phyloP scores from a whole-genome alignment of 2,888 invertebrate genomes.

The Ischnus inquisitorius region DNA sequence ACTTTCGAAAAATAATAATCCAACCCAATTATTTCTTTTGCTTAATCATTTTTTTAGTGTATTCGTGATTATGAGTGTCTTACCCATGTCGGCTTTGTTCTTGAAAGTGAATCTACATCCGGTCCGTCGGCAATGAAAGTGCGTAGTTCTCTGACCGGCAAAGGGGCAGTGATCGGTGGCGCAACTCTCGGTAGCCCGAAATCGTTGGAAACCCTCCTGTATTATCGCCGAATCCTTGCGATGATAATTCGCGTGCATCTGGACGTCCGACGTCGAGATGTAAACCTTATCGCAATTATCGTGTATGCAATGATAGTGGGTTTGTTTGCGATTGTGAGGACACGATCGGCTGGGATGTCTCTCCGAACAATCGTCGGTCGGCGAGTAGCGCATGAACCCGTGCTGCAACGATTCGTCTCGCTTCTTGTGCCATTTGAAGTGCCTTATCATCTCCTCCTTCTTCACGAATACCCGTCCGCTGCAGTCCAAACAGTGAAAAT shows the following conservation, averaged over 20 bases:
- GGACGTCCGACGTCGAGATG: constrained; percentile 99
- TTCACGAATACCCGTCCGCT: constrained; percentile 96
- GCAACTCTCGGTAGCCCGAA: constrained; percentile 98
- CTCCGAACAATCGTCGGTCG: constrained; percentile 97
- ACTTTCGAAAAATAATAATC: no score
- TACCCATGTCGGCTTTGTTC: constrained; percentile 99
- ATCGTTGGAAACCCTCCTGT: constrained; percentile 98
- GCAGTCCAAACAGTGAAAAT: constrained; percentile 96
- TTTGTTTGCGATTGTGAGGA: constrained; percentile 97
- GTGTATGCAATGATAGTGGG: constrained; percentile 99
- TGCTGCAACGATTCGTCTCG: constrained; percentile 98
- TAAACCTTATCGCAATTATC: constrained; percentile 98
- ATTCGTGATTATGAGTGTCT: constrained; percentile 81
- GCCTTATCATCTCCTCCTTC: constrained; percentile 99
- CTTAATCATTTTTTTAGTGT: not conserved
- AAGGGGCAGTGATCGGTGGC: constrained; percentile 96
- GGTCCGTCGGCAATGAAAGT: constrained; percentile 97
- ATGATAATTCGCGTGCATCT: constrained; percentile 99
- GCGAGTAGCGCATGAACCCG: constrained; percentile 97
- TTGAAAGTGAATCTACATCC: constrained; percentile 98
- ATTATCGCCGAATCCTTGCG: constrained; percentile 99
- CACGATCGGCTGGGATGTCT: constrained; percentile 91
- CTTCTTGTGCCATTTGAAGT: constrained; percentile 99
- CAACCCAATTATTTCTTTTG: not conserved
- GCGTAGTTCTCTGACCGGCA: constrained; percentile 97